phyloP scores from a whole-genome alignment of 2,797 vertebrate genomes.

The Sparidentex hasta region DNA sequence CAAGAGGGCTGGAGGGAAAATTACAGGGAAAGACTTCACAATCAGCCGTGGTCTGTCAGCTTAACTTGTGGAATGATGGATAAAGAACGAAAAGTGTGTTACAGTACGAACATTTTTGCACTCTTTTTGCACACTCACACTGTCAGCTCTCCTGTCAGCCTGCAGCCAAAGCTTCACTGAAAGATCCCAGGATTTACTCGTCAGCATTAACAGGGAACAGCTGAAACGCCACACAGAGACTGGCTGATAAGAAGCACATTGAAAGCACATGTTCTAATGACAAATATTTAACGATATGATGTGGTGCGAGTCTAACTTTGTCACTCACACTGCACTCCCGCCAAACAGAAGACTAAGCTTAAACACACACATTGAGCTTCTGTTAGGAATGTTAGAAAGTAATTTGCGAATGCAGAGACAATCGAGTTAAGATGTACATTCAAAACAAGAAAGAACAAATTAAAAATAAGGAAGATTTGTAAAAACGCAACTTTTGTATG shows the following conservation, averaged over 20 bases:
- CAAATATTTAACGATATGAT: conserved; percentile 4
- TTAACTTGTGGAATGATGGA: conserved; percentile 47
- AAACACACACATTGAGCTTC: conserved; percentile 15
- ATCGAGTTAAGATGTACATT: conserved; percentile 31
- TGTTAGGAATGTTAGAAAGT: conserved; percentile 73
- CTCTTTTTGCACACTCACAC: no score
- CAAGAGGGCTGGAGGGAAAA: conserved; percentile 13
- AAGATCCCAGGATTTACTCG: not conserved
- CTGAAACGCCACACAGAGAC: not conserved
- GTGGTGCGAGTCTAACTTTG: not conserved
- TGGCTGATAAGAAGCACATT: not conserved
- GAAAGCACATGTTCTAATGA: not conserved
- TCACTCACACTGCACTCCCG: conserved; percentile 17
- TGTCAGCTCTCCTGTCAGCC: not conserved
- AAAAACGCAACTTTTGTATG: not conserved
- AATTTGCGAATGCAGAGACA: conserved; percentile 26
- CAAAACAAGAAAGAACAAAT: conserved; percentile 21
- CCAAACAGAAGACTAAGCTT: conserved; percentile 6
- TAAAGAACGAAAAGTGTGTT: conserved; percentile 24
- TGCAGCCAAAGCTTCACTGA: not conserved
- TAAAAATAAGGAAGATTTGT: not conserved
- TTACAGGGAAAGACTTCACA: conserved; percentile 34
- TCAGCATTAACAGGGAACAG: not conserved
- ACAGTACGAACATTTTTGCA: conserved; percentile 3
- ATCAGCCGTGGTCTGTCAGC: conserved; percentile 53